Evolutionary conservation across 2,113 vertebrate species (phyloP), one percentile per base, ranked within the genome.

Genomic region (Microtus pennsylvanicus): DNA sequence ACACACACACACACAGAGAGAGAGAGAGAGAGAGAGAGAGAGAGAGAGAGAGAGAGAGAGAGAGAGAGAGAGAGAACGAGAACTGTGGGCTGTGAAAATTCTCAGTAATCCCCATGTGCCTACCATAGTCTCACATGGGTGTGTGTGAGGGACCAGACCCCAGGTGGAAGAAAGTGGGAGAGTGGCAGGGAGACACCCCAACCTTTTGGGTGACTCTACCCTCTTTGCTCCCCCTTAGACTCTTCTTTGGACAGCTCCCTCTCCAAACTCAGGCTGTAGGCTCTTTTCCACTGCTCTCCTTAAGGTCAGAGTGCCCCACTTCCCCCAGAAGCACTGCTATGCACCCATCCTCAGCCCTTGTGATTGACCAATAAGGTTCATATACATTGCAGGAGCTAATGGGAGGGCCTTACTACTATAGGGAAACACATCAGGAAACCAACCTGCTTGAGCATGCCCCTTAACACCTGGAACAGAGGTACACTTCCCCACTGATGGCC

Each of bases 401-500:
- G 6, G 3, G 19, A 52, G 58, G 86, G 4, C 92, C 45, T 28
- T 11, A 10, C 22, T 17, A 6, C 7, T 21, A 24, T 7, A 24
- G 42, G 58, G 72, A 69, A 16, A 30, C 2, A 63, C n/a, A 1
- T 38, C 7, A 26, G 35, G 86, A 47, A 76, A 16, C 47, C 58
- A 47, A 70, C 24, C 30, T 81, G n/a, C 7, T 33, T 67, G 33
- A 1, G 2, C 28, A 0, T 9, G 7, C 7, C 35, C 33, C 0
- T 5, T 9, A 24, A 0, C 1, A 35, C 28, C 0, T 0, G 42
- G 5, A 16, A 33, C 10, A 1, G 3, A 30, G 8, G 24, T 17
- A 1, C 10, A 1, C 1, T 0, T 0, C 8, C 0, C 33, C 35
- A 0, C 7, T 5, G 38, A 42, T 4, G 7, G 1, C 35, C 65